These are phyloP conservation scores for Sandelia bainsii DNA, from an alignment of 2,797 vertebrate genomes.

Conservation along the genomic window DNA sequence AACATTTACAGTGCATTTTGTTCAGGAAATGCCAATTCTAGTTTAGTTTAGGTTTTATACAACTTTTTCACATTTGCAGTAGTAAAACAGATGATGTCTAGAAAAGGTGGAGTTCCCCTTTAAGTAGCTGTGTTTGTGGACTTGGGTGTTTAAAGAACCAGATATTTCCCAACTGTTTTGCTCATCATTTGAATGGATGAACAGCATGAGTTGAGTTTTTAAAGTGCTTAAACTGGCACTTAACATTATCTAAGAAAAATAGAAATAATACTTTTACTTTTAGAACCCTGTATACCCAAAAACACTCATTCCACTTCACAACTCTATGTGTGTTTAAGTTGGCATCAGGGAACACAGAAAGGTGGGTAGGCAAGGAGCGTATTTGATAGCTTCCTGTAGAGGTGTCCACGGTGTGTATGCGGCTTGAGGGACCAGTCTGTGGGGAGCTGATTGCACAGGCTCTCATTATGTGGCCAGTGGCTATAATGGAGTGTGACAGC, in stretches of 20 bases:
- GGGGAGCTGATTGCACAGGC: slow-evolving; percentile 90
- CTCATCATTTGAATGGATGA: neutral
- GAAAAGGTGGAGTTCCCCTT: too few relatives aligned
- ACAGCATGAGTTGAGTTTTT: neutral
- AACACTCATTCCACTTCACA: neutral
- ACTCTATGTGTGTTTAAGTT: slow-evolving; percentile 38
- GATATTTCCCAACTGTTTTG: neutral
- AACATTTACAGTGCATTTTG: too few relatives aligned
- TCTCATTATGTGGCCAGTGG: slow-evolving; percentile 92
- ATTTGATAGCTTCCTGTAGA: slow-evolving; percentile 62
- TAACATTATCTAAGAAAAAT: slow-evolving; percentile 1
- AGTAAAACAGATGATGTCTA: too few relatives aligned
- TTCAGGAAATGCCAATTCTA: too few relatives aligned
- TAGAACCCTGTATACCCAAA: neutral
- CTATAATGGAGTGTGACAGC: slow-evolving; percentile 98
- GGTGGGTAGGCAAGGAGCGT: slow-evolving; percentile 52
- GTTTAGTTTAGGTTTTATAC: too few relatives aligned
- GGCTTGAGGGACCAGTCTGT: slow-evolving; percentile 84
- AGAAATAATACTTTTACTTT: neutral
- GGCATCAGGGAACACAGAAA: slow-evolving; percentile 45
- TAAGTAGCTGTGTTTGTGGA: too few relatives aligned
- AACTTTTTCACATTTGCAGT: too few relatives aligned
- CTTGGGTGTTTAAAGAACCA: neutral
- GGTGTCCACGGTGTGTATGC: slow-evolving; percentile 28
- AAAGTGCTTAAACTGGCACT: neutral